Conservation (phyloP, 2,113 vertebrate genomes). For the Scophthalmus maximus region DNA sequence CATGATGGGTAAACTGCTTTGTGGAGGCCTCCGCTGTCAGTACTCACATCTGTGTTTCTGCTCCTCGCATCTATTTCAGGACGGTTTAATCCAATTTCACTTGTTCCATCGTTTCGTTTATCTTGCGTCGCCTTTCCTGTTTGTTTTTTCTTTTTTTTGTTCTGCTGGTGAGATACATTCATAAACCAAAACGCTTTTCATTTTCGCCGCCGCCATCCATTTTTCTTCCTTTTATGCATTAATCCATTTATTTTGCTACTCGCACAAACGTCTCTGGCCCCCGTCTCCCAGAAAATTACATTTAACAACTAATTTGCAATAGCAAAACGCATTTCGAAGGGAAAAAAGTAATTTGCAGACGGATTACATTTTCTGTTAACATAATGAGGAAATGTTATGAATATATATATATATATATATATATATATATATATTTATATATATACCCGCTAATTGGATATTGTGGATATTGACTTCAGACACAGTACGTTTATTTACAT, state of each 20-base stretch:
- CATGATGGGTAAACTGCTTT: conserved; percentile 17
- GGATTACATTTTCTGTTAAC: background rate
- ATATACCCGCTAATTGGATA: background rate
- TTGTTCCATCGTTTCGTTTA: background rate
- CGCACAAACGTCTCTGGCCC: background rate
- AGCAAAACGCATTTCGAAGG: background rate
- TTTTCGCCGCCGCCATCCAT: background rate
- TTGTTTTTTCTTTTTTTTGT: background rate
- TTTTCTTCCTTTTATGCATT: background rate
- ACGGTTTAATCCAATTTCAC: conserved; percentile 8
- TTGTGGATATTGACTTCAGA: background rate
- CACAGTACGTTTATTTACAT: background rate
- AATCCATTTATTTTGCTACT: background rate
- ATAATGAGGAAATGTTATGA: background rate
- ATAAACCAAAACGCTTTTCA: conserved; percentile 5
- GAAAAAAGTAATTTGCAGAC: conserved; percentile 4
- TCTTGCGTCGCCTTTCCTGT: background rate
- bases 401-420: background rate
- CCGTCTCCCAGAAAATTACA: background rate
- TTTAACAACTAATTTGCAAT: background rate
- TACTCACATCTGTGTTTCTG: background rate
- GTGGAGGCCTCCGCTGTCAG: background rate
- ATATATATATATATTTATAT: background rate
- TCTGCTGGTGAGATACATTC: background rate
- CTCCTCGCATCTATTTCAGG: conserved; percentile 12